phyloP scores from a whole-genome alignment of 2,113 vertebrate genomes.

The Leptodactylus fuscus region DNA sequence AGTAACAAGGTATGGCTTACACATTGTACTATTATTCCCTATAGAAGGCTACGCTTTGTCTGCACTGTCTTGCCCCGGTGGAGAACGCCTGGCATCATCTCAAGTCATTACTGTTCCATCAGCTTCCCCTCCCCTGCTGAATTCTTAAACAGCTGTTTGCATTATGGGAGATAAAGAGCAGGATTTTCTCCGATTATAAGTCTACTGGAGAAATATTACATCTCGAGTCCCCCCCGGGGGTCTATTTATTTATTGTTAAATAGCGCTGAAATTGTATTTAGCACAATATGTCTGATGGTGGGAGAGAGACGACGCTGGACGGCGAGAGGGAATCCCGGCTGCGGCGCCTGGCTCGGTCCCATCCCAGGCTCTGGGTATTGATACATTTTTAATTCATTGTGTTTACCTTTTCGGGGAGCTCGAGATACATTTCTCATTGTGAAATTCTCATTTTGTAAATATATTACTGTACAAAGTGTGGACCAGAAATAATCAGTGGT shows the following conservation, averaged over 20 bases:
- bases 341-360: not conserved
- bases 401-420: constrained; percentile 29
- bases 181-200: not conserved
- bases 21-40: constrained; percentile 38
- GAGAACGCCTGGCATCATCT: constrained; percentile 47
- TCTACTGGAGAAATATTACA: constrained; percentile 38
- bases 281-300: constrained; percentile 5
- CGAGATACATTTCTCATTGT: no score
- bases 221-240: constrained; percentile 41
- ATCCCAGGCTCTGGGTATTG: not conserved
- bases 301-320: not conserved
- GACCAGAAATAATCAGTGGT: constrained; percentile 14
- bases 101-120: constrained; percentile 48
- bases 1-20: constrained; percentile 45
- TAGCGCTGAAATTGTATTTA: constrained; percentile 51
- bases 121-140: constrained; percentile 25
- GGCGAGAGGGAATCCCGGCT: constrained; percentile 22
- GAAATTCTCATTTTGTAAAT: constrained; percentile 24
- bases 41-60: constrained; percentile 1
- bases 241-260: constrained; percentile 53
- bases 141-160: constrained; percentile 44
- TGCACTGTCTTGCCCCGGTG: constrained; percentile 24
- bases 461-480: not conserved
- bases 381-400: not conserved
- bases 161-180: constrained; percentile 55